phyloP scores from a whole-genome alignment of 2,113 vertebrate genomes.

The Epinephelus fuscoguttatus region DNA sequence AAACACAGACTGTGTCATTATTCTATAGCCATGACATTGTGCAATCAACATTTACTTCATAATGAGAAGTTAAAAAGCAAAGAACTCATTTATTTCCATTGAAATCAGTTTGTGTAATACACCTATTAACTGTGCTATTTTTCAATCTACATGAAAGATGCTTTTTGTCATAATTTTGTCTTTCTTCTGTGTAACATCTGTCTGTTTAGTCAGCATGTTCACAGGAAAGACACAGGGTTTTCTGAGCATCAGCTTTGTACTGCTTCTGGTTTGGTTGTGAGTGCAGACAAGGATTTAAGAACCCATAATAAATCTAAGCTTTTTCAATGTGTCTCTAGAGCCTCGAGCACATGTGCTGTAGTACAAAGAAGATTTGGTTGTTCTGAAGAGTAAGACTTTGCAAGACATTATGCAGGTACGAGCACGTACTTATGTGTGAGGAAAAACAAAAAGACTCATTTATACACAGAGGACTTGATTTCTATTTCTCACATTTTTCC shows the following conservation, averaged over 20 bases:
- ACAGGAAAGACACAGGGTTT: background rate
- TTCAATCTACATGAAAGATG: background rate
- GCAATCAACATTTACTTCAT: no score
- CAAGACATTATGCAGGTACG: background rate
- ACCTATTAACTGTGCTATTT: background rate
- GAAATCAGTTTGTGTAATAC: background rate
- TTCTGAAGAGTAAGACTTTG: constrained; percentile 2
- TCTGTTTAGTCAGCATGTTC: background rate
- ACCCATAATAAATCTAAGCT: constrained; percentile 8
- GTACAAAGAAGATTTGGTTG: background rate
- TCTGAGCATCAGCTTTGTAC: background rate
- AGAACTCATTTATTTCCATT: no score
- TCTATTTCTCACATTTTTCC: background rate
- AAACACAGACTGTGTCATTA: no score
- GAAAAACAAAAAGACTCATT: background rate
- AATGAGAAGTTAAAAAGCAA: no score
- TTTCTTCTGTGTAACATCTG: background rate
- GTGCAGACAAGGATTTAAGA: background rate
- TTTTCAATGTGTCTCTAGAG: constrained; percentile 1
- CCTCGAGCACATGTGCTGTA: background rate
- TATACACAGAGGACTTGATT: background rate
- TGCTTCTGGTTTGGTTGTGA: background rate
- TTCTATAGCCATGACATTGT: no score
- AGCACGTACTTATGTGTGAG: background rate
- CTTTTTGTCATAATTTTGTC: background rate